Conservation (phyloP, 1,140 invertebrate genomes). For the Aphaenogaster floridana region DNA sequence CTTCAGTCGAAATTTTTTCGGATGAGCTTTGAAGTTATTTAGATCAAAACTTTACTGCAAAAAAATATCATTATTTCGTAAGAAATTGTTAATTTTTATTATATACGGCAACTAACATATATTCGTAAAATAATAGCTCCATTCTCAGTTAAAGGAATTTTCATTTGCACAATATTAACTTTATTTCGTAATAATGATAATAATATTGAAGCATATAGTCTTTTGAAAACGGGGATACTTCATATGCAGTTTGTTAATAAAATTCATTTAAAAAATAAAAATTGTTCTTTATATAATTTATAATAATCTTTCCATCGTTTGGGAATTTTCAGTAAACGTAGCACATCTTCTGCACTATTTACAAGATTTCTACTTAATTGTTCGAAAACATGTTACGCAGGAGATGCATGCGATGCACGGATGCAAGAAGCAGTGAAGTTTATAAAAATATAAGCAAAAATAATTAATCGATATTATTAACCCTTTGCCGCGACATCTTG, state of each 20-base stretch:
- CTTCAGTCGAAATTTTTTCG: neutral
- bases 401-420: neutral
- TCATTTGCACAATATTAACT: conserved; percentile 27
- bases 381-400: conserved; percentile 37
- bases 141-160: neutral
- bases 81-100: conserved; percentile 46
- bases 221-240: neutral
- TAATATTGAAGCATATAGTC: neutral
- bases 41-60: conserved; percentile 46
- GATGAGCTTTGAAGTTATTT: conserved; percentile 34
- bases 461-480: conserved; percentile 61
- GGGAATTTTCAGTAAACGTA: conserved; percentile 15
- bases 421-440: conserved; percentile 4
- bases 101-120: neutral
- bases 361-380: conserved; percentile 23
- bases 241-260: neutral
- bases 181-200: conserved; percentile 26
- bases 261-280: conserved; percentile 10
- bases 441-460: conserved; percentile 56
- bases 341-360: conserved; percentile 12
- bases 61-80: conserved; percentile 40
- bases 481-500: conserved; percentile 50
- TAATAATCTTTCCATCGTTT: neutral
- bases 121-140: conserved; percentile 35
- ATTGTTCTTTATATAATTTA: neutral